Conservation (phyloP, 2,888 invertebrate genomes). For the Idaea dimidiata region DNA sequence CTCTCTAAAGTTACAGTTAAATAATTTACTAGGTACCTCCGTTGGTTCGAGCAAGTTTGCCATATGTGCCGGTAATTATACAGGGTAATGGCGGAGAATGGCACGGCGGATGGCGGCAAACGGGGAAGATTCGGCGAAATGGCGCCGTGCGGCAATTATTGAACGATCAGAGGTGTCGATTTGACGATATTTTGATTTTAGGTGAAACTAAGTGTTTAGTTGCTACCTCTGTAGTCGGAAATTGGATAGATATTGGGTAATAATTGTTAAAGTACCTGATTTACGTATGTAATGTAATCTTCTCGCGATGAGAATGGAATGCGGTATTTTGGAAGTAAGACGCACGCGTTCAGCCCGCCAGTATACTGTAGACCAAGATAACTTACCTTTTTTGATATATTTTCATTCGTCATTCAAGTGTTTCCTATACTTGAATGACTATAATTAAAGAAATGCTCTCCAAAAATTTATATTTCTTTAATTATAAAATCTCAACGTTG, state of each 20-base stretch:
- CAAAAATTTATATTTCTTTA: too few relatives aligned
- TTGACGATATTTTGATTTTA: background rate
- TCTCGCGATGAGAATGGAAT: too few relatives aligned
- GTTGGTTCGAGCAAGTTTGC: conserved; percentile 19
- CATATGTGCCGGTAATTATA: conserved; percentile 35
- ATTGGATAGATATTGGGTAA: background rate
- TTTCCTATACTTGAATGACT: too few relatives aligned
- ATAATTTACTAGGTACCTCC: conserved; percentile 22
- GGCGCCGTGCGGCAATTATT: conserved; percentile 11
- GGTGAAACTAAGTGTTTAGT: background rate
- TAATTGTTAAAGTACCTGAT: background rate
- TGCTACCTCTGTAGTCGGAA: background rate
- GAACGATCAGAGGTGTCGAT: background rate
- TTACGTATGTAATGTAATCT: too few relatives aligned
- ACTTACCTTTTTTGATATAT: too few relatives aligned
- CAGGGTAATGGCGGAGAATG: conserved; percentile 23
- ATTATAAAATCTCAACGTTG: too few relatives aligned
- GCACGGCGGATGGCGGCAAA: background rate
- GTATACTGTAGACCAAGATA: too few relatives aligned
- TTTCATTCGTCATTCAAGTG: too few relatives aligned
- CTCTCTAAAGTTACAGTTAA: conserved; percentile 21
- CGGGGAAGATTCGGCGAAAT: conserved; percentile 2
- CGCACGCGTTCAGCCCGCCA: too few relatives aligned
- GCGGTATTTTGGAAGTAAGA: too few relatives aligned
- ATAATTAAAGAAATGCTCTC: too few relatives aligned